phyloP scores from a whole-genome alignment of 2,888 invertebrate species.

The Amaurobius ferox region DNA sequence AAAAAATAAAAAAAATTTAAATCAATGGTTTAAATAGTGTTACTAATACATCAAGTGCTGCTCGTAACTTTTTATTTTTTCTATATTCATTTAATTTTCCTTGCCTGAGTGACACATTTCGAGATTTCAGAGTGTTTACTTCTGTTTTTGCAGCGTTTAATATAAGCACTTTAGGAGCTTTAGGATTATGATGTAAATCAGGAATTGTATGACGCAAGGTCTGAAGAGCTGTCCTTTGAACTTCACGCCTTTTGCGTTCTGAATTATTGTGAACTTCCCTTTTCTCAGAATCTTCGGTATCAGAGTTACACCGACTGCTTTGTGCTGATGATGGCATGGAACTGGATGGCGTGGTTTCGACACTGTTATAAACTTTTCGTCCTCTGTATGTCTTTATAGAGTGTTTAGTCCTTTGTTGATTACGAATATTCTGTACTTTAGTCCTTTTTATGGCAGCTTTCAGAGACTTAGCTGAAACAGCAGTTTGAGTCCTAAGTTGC shows the following conservation, averaged over 20 bases:
- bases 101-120: too few relatives aligned
- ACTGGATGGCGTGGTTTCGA: slow-evolving; percentile 20
- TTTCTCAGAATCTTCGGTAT: background rate
- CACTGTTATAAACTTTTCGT: background rate
- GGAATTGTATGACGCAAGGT: background rate
- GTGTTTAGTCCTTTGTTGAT: too few relatives aligned
- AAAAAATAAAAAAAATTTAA: too few relatives aligned
- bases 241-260: slow-evolving; percentile 10
- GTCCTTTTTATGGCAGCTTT: too few relatives aligned
- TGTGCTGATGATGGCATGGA: background rate
- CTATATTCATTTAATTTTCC: too few relatives aligned
- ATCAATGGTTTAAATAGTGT: too few relatives aligned
- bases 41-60: too few relatives aligned
- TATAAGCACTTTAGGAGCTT: background rate
- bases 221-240: background rate
- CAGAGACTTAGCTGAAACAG: too few relatives aligned
- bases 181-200: background rate
- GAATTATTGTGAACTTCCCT: background rate
- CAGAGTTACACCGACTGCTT: background rate
- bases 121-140: too few relatives aligned
- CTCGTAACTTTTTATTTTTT: too few relatives aligned
- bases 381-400: background rate
- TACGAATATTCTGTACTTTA: too few relatives aligned
- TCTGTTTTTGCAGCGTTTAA: background rate
- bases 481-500: too few relatives aligned